Conservation (phyloP, 23 tunicate species). For the Oikopleura albicans region DNA sequence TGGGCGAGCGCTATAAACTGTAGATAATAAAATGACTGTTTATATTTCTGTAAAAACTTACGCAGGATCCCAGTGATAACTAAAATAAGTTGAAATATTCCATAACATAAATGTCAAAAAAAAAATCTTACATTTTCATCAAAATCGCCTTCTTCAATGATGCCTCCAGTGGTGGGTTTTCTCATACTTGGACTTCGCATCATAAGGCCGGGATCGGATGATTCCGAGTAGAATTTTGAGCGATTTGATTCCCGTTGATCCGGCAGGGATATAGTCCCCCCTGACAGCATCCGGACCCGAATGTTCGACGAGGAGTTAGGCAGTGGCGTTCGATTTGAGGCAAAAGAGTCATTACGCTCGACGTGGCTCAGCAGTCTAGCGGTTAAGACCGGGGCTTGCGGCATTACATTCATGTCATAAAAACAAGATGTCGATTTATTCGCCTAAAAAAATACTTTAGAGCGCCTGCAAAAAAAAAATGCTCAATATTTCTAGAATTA, state of each 20-base stretch:
- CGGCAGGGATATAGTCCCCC: background rate
- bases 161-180: background rate
- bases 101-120: too few relatives aligned
- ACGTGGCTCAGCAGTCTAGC: background rate
- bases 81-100: too few relatives aligned
- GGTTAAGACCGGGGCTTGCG: background rate
- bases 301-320: background rate
- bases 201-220: background rate
- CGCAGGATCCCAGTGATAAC: too few relatives aligned
- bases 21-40: too few relatives aligned
- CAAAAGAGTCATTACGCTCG: background rate
- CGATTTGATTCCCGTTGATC: background rate
- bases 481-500: too few relatives aligned
- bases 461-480: too few relatives aligned
- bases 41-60: too few relatives aligned
- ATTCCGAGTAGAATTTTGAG: background rate
- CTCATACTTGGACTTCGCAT: background rate
- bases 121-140: conserved; percentile 1
- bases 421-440: too few relatives aligned
- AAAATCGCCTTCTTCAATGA: background rate
- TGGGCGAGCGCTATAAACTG: too few relatives aligned
- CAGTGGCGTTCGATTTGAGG: background rate
- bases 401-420: background rate
- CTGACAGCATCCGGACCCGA: background rate
- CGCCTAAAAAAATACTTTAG: too few relatives aligned